phyloP scores from a whole-genome alignment of 2,888 invertebrate genomes.

The Tuta absoluta region DNA sequence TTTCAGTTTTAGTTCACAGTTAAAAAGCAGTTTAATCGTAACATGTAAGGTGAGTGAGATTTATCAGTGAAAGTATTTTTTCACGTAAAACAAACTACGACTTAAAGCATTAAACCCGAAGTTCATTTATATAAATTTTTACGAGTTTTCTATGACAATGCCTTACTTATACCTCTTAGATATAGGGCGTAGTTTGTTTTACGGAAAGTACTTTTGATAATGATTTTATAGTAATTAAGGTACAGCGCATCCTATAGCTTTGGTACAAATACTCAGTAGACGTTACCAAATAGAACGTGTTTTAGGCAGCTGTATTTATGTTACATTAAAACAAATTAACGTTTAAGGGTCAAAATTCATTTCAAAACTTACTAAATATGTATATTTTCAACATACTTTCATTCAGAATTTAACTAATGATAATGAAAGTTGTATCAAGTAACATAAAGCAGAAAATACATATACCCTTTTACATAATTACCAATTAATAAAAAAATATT shows the following conservation, averaged over 20 bases:
- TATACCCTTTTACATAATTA: too few species aligned
- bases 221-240: constrained; percentile 17
- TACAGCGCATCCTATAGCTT: constrained; percentile 59
- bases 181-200: constrained; percentile 12
- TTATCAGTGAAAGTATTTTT: constrained; percentile 44
- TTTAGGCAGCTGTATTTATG: constrained; percentile 54
- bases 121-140: constrained; percentile 17
- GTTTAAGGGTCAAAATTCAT: constrained; percentile 38
- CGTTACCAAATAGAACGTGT: constrained; percentile 58
- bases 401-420: too few species aligned
- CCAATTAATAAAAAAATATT: too few species aligned
- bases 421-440: too few species aligned
- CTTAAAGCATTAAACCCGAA: neutral
- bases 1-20: constrained; percentile 46
- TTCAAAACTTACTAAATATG: neutral
- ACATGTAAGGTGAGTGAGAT: constrained; percentile 68
- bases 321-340: constrained; percentile 37
- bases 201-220: neutral
- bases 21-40: constrained; percentile 44
- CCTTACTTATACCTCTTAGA: constrained; percentile 9
- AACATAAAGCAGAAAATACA: too few species aligned
- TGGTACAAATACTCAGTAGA: constrained; percentile 79
- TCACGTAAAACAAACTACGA: constrained; percentile 15
- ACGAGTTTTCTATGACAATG: constrained; percentile 17
- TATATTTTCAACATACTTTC: too few species aligned